Conservation (phyloP, 2,888 invertebrate species). For the Theretra japonica region DNA sequence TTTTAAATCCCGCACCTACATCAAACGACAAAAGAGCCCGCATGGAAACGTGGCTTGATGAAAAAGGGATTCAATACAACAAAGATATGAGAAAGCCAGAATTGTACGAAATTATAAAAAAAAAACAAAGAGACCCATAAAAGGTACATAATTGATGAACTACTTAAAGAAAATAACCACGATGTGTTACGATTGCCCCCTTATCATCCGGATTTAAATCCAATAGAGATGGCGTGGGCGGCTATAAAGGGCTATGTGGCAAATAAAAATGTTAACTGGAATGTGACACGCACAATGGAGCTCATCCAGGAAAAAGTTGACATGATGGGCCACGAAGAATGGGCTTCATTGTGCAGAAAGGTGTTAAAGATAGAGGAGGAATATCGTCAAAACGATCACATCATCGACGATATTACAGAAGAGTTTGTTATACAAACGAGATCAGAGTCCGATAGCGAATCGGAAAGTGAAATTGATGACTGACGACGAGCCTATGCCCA, state of each 20-base stretch:
- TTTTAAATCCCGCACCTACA: no score
- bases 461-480: slow-evolving; percentile 5
- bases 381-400: slow-evolving; percentile 1
- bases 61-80: slow-evolving; percentile 27
- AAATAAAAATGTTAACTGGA: neutral
- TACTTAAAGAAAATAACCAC: slow-evolving; percentile 37
- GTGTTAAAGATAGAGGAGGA: slow-evolving; percentile 4
- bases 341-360: neutral
- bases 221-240: slow-evolving; percentile 37
- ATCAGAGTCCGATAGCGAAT: slow-evolving; percentile 5
- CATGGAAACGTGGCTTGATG: no score
- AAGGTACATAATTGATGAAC: slow-evolving; percentile 12
- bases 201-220: slow-evolving; percentile 39
- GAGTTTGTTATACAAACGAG: slow-evolving; percentile 2
- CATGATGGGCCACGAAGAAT: neutral
- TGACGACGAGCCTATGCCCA: slow-evolving; percentile 6
- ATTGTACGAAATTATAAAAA: neutral
- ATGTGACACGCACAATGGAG: neutral
- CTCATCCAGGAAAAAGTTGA: slow-evolving; percentile 17
- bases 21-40: no score
- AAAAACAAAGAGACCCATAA: slow-evolving; percentile 4
- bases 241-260: slow-evolving; percentile 30
- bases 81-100: slow-evolving; percentile 11
- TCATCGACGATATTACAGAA: neutral
- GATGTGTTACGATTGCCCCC: slow-evolving; percentile 31